Conservation (phyloP, 2,888 invertebrate species). For the Pherbina coryleti region DNA sequence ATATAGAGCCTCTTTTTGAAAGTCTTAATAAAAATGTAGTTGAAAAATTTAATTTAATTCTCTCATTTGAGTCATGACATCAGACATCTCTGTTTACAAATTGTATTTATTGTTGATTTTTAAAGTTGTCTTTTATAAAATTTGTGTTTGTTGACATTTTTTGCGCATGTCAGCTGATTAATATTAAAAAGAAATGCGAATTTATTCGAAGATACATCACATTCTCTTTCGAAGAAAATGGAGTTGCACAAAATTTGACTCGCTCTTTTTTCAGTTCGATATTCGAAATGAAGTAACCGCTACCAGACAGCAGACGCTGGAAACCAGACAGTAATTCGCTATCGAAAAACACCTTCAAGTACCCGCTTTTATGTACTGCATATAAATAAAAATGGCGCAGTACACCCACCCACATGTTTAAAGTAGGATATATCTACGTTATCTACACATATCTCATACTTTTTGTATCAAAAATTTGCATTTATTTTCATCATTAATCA, state of each 20-base stretch:
- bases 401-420: background rate
- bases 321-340: background rate
- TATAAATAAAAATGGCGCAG: background rate
- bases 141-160: constrained; percentile 14
- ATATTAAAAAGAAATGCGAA: background rate
- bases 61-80: no score
- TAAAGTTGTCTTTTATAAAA: background rate
- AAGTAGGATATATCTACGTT: no score
- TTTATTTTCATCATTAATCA: no score
- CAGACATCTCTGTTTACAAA: background rate
- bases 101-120: background rate
- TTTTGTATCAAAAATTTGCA: no score
- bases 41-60: no score
- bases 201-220: background rate
- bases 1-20: no score
- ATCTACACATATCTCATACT: no score
- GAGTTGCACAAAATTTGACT: no score
- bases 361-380: background rate
- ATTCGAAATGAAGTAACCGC: constrained; percentile 33
- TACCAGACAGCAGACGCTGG: background rate
- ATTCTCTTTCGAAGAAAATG: background rate
- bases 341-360: constrained; percentile 3
- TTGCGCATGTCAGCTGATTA: constrained; percentile 1
- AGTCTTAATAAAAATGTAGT: no score
- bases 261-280: background rate